Evolutionary conservation across 1,140 invertebrate genomes (phyloP).

Genomic region (Pseudoatta argentina): DNA sequence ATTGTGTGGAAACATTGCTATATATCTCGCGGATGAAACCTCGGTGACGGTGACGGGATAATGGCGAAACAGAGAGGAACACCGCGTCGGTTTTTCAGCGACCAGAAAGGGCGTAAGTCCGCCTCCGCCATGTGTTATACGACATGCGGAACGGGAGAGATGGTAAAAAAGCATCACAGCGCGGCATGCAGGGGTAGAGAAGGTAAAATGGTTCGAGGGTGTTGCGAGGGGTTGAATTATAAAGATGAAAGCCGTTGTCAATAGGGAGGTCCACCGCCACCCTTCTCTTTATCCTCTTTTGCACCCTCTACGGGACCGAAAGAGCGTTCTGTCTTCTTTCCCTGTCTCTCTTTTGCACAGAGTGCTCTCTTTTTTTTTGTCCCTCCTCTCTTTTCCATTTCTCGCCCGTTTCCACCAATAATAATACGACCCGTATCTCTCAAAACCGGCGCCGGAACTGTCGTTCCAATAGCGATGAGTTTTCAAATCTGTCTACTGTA

Average conservation of each 20-base stretch:
- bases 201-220: conserved; percentile 83
- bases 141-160: conserved; percentile 68
- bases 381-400: conserved; percentile 18
- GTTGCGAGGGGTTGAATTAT: conserved; percentile 83
- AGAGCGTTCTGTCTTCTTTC: conserved; percentile 6
- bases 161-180: conserved; percentile 79
- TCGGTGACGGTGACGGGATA: conserved; percentile 39
- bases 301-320: conserved; percentile 63
- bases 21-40: conserved; percentile 2
- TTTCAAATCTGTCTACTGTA: conserved; percentile 49
- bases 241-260: conserved; percentile 85
- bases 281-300: conserved; percentile 80
- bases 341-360: not conserved
- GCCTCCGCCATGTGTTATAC: conserved; percentile 65
- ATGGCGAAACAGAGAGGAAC: conserved; percentile 47
- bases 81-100: conserved; percentile 55
- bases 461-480: conserved; percentile 27
- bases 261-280: conserved; percentile 79
- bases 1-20: conserved; percentile 38
- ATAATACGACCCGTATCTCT: conserved; percentile 62
- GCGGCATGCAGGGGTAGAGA: conserved; percentile 75
- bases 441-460: conserved; percentile 58
- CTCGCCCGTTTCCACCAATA: conserved; percentile 19
- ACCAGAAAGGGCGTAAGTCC: conserved; percentile 60
- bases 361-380: not conserved